Evolutionary conservation across 2,888 invertebrate genomes (phyloP).

Genomic region (Thereva nobilitata): DNA sequence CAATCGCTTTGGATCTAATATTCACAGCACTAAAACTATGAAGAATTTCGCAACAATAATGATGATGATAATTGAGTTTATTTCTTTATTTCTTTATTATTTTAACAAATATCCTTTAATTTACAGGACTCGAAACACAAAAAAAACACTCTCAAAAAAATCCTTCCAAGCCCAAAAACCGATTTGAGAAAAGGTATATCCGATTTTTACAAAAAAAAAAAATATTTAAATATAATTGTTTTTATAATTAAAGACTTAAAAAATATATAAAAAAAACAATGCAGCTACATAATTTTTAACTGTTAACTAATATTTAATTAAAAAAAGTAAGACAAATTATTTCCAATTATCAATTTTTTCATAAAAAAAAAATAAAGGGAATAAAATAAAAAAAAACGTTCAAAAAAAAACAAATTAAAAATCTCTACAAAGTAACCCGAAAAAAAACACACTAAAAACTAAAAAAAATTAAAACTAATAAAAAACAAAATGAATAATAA

Average conservation of each 20-base stretch:
- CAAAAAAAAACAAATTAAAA: conserved; percentile 10
- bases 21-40: too few relatives aligned
- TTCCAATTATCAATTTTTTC: conserved; percentile 19
- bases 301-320: conserved; percentile 31
- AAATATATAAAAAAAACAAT: conserved; percentile 11
- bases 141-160: not conserved
- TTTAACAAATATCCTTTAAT: too few relatives aligned
- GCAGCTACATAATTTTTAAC: conserved; percentile 24
- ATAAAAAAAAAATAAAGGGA: conserved; percentile 5
- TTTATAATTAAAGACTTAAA: conserved; percentile 2
- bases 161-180: not conserved
- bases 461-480: not conserved
- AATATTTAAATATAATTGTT: not conserved
- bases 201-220: conserved; percentile 2
- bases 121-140: too few relatives aligned
- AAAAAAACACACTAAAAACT: not conserved
- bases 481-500: not conserved
- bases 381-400: not conserved
- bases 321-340: conserved; percentile 6
- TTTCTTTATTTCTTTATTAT: too few relatives aligned
- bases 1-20: too few relatives aligned
- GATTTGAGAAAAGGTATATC: not conserved
- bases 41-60: too few relatives aligned
- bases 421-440: not conserved
- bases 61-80: too few relatives aligned